These are phyloP conservation scores for Aspidoscelis tigris DNA, from an alignment of 2,113 vertebrate genomes.

Conservation along the genomic window DNA sequence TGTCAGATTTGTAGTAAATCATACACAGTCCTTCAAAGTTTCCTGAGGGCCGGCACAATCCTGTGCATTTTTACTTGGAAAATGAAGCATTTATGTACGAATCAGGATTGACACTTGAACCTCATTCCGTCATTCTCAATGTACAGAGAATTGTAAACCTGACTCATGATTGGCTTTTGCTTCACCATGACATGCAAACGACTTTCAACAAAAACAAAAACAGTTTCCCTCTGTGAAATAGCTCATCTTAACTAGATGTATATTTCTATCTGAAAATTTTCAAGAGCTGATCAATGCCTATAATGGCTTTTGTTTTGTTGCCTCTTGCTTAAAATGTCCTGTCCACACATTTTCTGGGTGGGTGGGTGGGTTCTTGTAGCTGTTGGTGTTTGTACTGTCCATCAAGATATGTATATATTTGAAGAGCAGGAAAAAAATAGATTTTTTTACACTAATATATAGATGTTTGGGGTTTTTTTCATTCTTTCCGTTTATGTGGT, in stretches of 20 bases:
- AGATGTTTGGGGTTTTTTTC: conserved; percentile 34
- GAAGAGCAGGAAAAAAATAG: conserved; percentile 32
- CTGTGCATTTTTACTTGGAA: neutral
- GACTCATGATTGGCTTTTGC: neutral
- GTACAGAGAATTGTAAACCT: neutral
- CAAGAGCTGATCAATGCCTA: neutral
- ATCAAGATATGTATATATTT: conserved; percentile 48
- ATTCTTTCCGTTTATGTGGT: conserved; percentile 41
- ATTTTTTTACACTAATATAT: conserved; percentile 52
- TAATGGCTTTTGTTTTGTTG: neutral
- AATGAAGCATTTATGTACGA: neutral
- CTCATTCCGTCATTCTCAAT: neutral
- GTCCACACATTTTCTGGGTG: neutral
- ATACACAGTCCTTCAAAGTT: neutral
- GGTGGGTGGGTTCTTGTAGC: conserved; percentile 22
- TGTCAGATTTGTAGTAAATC: neutral
- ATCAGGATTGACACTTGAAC: too few species aligned
- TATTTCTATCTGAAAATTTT: conserved; percentile 19
- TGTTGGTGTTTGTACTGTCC: conserved; percentile 24
- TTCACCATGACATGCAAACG: neutral
- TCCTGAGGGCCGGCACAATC: neutral
- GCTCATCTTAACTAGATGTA: conserved; percentile 25
- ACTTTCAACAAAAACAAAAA: neutral
- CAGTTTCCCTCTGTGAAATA: conserved; percentile 2
- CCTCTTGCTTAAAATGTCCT: neutral